These are phyloP conservation scores for Psophia crepitans DNA, from an alignment of 2,113 vertebrate genomes.

Conservation along the genomic window DNA sequence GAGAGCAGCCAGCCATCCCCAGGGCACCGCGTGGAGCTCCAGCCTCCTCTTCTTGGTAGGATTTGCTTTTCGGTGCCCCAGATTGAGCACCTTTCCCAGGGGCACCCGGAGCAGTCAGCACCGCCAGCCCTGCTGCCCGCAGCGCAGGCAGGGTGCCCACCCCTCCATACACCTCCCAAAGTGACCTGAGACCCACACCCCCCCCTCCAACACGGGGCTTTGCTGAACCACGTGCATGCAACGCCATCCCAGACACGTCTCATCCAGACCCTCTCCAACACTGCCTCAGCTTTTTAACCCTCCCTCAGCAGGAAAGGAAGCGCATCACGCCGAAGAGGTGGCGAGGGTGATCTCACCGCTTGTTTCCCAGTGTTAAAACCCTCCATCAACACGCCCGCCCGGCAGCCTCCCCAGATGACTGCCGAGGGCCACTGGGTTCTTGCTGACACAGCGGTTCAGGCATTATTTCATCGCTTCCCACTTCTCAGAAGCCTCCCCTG, in stretches of 20 bases:
- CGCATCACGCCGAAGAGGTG: not conserved
- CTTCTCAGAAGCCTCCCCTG: slow-evolving; percentile 6
- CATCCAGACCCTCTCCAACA: not conserved
- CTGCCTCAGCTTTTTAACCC: not conserved
- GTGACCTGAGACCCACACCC: rapidly evolving
- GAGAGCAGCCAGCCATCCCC: rapidly evolving
- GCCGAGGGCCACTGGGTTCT: not conserved
- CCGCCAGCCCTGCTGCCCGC: not conserved
- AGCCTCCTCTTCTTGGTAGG: not conserved
- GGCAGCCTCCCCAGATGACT: not conserved
- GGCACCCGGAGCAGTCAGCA: rapidly evolving
- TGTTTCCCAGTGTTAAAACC: not conserved
- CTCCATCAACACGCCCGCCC: not conserved
- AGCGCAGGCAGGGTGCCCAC: rapidly evolving
- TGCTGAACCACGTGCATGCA: rapidly evolving
- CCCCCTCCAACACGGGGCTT: rapidly evolving
- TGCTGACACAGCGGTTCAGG: not conserved
- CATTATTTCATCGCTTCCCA: not conserved
- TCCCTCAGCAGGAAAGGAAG: not conserved
- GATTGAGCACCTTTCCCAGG: not conserved
- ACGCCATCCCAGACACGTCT: not conserved
- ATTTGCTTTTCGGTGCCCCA: not conserved
- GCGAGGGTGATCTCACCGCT: not conserved
- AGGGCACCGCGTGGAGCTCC: not conserved
- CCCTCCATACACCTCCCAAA: rapidly evolving